These are phyloP conservation scores for Leptogaster cylindrica DNA, from an alignment of 2,888 invertebrate genomes.

Conservation along the genomic window DNA sequence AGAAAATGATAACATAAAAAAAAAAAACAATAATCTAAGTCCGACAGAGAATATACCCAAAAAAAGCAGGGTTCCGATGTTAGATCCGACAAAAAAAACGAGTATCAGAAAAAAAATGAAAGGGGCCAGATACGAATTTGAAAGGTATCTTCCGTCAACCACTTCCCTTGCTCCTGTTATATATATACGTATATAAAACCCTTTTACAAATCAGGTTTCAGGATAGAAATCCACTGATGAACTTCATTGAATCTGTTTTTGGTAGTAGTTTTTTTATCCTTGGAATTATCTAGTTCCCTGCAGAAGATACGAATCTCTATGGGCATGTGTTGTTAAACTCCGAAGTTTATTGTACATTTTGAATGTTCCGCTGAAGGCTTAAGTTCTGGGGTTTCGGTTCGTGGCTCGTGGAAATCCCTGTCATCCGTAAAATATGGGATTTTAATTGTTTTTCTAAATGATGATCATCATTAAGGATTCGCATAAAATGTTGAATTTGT, in stretches of 20 bases:
- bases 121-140: neutral
- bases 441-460: too few species aligned
- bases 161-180: neutral
- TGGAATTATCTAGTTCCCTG: conserved; percentile 4
- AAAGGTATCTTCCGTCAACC: neutral
- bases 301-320: too few species aligned
- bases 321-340: too few species aligned
- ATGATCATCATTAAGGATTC: too few species aligned
- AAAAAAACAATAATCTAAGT: neutral
- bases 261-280: conserved; percentile 22
- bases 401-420: too few species aligned
- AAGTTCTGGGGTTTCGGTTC: too few species aligned
- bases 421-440: too few species aligned
- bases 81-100: neutral
- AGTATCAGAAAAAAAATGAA: conserved; percentile 3
- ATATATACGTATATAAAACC: too few species aligned
- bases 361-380: too few species aligned
- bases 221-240: conserved; percentile 8
- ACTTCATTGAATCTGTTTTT: conserved; percentile 15
- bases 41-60: too few species aligned
- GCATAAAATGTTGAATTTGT: too few species aligned
- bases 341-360: too few species aligned
- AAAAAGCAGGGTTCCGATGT: conserved; percentile 8
- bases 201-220: conserved; percentile 19
- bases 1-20: conserved; percentile 14